Conservation (phyloP, 2,113 vertebrate species). For the Galeopterus variegatus region DNA sequence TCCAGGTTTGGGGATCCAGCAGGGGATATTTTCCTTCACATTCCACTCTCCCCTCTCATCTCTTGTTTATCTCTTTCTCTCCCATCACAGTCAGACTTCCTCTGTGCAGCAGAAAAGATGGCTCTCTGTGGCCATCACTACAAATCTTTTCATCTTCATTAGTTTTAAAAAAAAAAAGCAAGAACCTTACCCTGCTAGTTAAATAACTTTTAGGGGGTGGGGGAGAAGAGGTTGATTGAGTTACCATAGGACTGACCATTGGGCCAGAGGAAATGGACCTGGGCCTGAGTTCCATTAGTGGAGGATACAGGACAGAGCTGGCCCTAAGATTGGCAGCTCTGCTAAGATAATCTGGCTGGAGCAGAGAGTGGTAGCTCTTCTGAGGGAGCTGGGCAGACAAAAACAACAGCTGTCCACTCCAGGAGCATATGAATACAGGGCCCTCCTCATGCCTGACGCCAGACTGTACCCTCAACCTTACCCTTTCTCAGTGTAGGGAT, state of each 20-base stretch:
- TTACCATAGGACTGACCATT: background rate
- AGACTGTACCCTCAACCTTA: background rate
- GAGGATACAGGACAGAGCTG: background rate
- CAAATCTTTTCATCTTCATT: background rate
- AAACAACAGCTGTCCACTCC: background rate
- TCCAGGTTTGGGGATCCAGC: background rate
- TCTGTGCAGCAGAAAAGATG: background rate
- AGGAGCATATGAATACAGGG: background rate
- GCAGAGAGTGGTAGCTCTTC: background rate
- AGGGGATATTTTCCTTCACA: background rate
- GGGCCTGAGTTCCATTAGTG: background rate
- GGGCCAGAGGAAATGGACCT: background rate
- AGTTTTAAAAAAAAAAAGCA: background rate
- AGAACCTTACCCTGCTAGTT: background rate
- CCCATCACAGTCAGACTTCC: background rate
- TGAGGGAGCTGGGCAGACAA: background rate
- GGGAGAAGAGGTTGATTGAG: background rate
- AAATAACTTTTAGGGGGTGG: background rate
- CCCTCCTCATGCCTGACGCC: background rate
- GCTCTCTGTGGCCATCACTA: background rate
- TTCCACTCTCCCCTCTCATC: background rate
- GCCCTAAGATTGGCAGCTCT: background rate
- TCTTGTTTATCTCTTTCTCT: background rate
- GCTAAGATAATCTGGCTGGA: background rate
- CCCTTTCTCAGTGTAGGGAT: background rate